phyloP scores from a whole-genome alignment of 2,888 invertebrate species.

The Megastigmus dorsalis region DNA sequence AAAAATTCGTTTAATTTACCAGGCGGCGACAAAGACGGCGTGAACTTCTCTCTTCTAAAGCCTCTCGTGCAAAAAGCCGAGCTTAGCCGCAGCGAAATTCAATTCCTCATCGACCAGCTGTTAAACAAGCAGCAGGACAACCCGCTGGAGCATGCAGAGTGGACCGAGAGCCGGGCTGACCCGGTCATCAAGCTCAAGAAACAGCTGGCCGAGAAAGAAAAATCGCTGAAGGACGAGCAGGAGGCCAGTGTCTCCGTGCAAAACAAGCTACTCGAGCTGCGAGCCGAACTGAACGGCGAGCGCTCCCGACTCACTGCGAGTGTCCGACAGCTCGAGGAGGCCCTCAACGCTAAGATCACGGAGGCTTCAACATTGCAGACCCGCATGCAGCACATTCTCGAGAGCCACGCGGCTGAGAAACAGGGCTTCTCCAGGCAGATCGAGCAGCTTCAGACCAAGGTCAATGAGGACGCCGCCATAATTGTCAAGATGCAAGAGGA shows the following conservation, averaged over 20 bases:
- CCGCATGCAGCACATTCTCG: slow-evolving; percentile 79
- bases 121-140: slow-evolving; percentile 90
- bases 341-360: slow-evolving; percentile 76
- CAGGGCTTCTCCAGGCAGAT: slow-evolving; percentile 79
- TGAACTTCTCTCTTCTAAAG: slow-evolving; percentile 82
- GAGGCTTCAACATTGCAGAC: slow-evolving; percentile 80
- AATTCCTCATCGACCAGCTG: slow-evolving; percentile 90
- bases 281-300: slow-evolving; percentile 82
- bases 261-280: slow-evolving; percentile 86
- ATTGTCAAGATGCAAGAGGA: slow-evolving; percentile 77
- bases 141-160: slow-evolving; percentile 84
- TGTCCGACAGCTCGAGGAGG: slow-evolving; percentile 78
- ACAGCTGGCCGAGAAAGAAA: slow-evolving; percentile 91
- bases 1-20: slow-evolving; percentile 53
- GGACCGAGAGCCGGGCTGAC: slow-evolving; percentile 91
- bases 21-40: slow-evolving; percentile 83
- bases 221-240: slow-evolving; percentile 83
- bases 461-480: slow-evolving; percentile 77
- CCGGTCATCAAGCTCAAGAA: slow-evolving; percentile 90
- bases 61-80: slow-evolving; percentile 87
- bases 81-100: slow-evolving; percentile 90
- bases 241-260: slow-evolving; percentile 85
- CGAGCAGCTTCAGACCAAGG: slow-evolving; percentile 79
- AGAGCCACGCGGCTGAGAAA: slow-evolving; percentile 78
- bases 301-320: slow-evolving; percentile 77